Conservation (phyloP, 2,113 vertebrate species). For the Lagenorhynchus albirostris region DNA sequence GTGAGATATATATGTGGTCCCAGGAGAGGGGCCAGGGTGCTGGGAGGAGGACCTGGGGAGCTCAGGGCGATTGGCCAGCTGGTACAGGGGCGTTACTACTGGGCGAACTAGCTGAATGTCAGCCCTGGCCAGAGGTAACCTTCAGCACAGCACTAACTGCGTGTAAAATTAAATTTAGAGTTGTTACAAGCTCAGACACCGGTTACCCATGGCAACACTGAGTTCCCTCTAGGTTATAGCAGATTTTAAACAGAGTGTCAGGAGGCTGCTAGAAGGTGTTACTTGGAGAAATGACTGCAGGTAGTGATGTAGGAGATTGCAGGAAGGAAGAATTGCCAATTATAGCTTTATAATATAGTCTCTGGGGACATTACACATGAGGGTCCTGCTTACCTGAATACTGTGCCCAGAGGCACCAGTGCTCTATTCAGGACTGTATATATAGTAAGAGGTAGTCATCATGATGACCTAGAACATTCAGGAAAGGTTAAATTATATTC, state of each 20-base stretch:
- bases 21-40: background rate
- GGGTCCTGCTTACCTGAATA: background rate
- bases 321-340: slow-evolving; percentile 33
- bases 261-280: slow-evolving; percentile 51
- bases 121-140: background rate
- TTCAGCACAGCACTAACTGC: slow-evolving; percentile 11
- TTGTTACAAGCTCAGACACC: slow-evolving; percentile 42
- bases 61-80: background rate
- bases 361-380: background rate
- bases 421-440: background rate
- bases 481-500: slow-evolving; percentile 44
- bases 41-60: background rate
- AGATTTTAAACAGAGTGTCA: slow-evolving; percentile 57
- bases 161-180: slow-evolving; percentile 67
- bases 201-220: slow-evolving; percentile 73
- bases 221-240: slow-evolving; percentile 58
- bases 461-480: slow-evolving; percentile 21
- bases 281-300: slow-evolving; percentile 50
- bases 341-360: slow-evolving; percentile 47
- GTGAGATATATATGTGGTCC: background rate
- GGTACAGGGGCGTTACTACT: background rate
- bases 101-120: background rate
- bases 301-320: background rate
- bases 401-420: background rate
- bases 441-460: background rate